Percentiles rank a stretch among this genome's conserved stretches.
These are phyloP conservation scores for Platycheirus rosarum DNA, from an alignment of 2,888 invertebrate genomes.

Conservation along the genomic window DNA sequence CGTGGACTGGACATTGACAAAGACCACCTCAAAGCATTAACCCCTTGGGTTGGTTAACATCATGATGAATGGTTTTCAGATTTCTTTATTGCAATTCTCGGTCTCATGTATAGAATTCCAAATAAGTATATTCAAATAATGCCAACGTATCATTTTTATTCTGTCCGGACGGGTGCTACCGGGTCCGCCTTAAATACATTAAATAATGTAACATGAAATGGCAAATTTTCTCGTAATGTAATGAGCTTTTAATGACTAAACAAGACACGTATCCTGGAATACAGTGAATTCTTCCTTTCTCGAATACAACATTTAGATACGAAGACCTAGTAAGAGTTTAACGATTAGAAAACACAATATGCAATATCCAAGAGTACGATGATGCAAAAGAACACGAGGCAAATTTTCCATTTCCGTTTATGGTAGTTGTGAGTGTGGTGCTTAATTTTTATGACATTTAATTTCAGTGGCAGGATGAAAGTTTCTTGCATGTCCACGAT, in stretches of 20 bases:
- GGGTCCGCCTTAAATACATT: slow-evolving; percentile 43
- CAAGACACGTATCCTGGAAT: slow-evolving; percentile 36
- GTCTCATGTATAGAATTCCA: neutral
- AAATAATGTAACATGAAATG: slow-evolving; percentile 64
- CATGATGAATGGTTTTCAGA: slow-evolving; percentile 44
- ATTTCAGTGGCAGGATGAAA: neutral
- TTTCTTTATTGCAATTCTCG: slow-evolving; percentile 46
- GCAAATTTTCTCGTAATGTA: slow-evolving; percentile 63
- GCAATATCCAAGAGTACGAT: slow-evolving; percentile 16
- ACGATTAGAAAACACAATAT: slow-evolving; percentile 26
- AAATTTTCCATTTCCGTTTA: slow-evolving; percentile 45
- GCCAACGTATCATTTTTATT: slow-evolving; percentile 34
- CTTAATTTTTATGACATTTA: slow-evolving; percentile 9
- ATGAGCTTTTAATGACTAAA: slow-evolving; percentile 69
- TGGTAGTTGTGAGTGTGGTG: slow-evolving; percentile 14
- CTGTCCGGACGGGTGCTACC: neutral
- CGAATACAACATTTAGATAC: neutral
- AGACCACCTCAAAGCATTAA: slow-evolving; percentile 9
- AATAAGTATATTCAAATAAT: slow-evolving; percentile 9
- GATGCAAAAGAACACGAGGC: slow-evolving; percentile 40
- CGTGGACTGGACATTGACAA: neutral
- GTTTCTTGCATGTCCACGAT: neutral
- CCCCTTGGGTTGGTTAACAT: slow-evolving; percentile 1
- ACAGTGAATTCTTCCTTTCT: slow-evolving; percentile 4
- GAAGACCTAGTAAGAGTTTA: slow-evolving; percentile 7